These are phyloP conservation scores for Apis florea DNA, from an alignment of 1,140 invertebrate species.

Conservation along the genomic window DNA sequence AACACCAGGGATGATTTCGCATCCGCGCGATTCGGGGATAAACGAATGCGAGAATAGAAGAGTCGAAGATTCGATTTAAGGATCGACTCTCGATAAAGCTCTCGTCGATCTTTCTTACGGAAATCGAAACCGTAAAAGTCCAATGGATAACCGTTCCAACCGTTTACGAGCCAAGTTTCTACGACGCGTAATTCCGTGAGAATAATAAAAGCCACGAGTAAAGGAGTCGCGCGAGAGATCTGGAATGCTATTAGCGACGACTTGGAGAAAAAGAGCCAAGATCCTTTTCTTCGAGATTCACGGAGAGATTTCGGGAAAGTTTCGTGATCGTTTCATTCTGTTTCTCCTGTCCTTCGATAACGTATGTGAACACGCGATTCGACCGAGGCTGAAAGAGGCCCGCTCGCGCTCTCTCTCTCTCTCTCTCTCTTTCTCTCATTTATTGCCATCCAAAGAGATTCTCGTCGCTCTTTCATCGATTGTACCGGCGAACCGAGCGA, in stretches of 20 bases:
- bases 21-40: not conserved
- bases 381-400: slow-evolving; percentile 40
- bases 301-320: slow-evolving; percentile 33
- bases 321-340: slow-evolving; percentile 48
- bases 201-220: slow-evolving; percentile 15
- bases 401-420: not conserved
- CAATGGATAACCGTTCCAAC: not conserved
- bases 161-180: slow-evolving; percentile 8
- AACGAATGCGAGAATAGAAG: not conserved
- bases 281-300: slow-evolving; percentile 31
- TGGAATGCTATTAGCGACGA: slow-evolving; percentile 9
- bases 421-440: slow-evolving; percentile 30
- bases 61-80: not conserved
- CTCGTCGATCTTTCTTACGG: not conserved
- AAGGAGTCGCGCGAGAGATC: not conserved
- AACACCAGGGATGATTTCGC: not conserved
- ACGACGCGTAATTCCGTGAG: not conserved
- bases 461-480: slow-evolving; percentile 48
- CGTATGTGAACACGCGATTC: slow-evolving; percentile 49
- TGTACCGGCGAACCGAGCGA: slow-evolving; percentile 31
- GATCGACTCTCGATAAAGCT: not conserved
- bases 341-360: slow-evolving; percentile 29
- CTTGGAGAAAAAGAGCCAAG: slow-evolving; percentile 6
- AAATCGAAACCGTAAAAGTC: slow-evolving; percentile 29
- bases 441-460: slow-evolving; percentile 57